phyloP scores from a whole-genome alignment of 2,113 vertebrate genomes.

The Pampusana beccarii region DNA sequence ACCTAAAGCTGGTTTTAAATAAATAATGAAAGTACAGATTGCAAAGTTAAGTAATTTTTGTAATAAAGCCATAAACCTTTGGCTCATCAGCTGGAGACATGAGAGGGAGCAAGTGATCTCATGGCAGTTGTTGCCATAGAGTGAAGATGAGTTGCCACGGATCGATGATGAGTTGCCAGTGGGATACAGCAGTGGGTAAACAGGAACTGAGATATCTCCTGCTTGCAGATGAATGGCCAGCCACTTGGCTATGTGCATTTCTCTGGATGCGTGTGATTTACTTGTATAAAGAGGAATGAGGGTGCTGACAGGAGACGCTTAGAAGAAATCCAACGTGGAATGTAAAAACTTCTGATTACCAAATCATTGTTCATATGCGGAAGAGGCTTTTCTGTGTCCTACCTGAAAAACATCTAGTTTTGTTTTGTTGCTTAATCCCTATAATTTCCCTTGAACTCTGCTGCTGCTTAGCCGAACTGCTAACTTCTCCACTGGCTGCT shows the following conservation, averaged over 20 bases:
- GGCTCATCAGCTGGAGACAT: not conserved
- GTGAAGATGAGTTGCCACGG: not conserved
- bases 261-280: not conserved
- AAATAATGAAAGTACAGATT: not conserved
- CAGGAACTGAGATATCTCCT: not conserved
- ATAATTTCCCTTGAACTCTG: not conserved
- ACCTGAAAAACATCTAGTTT: not conserved
- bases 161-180: not conserved
- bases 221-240: not conserved
- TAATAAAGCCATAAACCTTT: not conserved
- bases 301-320: not conserved
- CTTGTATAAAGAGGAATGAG: not conserved
- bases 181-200: not conserved
- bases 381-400: not conserved
- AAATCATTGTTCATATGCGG: rapidly evolving
- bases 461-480: not conserved
- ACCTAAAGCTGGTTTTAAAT: not conserved
- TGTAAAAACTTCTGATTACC: not conserved
- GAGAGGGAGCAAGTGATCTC: not conserved
- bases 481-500: not conserved
- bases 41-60: not conserved
- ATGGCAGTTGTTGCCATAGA: not conserved
- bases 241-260: not conserved
- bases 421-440: not conserved
- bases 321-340: not conserved